Evolutionary conservation across 1,140 invertebrate species (phyloP).

Genomic region (Saxidomus purpurata): DNA sequence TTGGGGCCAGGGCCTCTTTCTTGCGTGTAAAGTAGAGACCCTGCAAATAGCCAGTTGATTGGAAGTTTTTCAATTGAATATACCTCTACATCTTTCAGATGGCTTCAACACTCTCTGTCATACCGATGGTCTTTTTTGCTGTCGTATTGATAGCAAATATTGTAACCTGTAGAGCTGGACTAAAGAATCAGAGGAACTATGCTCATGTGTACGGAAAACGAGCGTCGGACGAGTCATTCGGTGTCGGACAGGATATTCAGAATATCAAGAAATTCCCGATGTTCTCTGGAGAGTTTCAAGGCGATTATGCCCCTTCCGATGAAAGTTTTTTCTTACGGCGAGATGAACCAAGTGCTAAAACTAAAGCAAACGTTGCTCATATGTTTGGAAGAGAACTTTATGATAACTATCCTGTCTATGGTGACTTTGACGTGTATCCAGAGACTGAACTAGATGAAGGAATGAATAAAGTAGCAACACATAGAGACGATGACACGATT

Average conservation of each 20-base stretch:
- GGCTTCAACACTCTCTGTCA: background rate
- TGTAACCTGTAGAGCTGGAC: background rate
- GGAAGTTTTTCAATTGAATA: too few species aligned
- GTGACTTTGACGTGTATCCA: background rate
- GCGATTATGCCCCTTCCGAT: background rate
- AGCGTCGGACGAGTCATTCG: background rate
- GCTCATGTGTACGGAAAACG: slow-evolving; percentile 20
- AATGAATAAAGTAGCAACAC: background rate
- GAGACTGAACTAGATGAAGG: background rate
- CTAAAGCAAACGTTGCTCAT: background rate
- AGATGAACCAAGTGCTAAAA: background rate
- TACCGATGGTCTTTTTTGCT: background rate
- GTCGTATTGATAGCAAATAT: background rate
- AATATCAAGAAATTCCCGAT: background rate
- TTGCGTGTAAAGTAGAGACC: too few species aligned
- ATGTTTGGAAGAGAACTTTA: slow-evolving; percentile 7
- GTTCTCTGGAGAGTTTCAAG: background rate
- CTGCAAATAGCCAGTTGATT: too few species aligned
- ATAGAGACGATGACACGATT: background rate
- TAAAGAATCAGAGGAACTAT: background rate
- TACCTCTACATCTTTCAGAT: too few species aligned
- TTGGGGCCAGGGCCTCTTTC: too few species aligned
- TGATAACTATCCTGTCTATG: background rate
- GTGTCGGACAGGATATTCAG: background rate
- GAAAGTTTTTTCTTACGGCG: background rate